Conservation (phyloP, 2,797 vertebrate species). For the Pseudochromis fuscus region DNA sequence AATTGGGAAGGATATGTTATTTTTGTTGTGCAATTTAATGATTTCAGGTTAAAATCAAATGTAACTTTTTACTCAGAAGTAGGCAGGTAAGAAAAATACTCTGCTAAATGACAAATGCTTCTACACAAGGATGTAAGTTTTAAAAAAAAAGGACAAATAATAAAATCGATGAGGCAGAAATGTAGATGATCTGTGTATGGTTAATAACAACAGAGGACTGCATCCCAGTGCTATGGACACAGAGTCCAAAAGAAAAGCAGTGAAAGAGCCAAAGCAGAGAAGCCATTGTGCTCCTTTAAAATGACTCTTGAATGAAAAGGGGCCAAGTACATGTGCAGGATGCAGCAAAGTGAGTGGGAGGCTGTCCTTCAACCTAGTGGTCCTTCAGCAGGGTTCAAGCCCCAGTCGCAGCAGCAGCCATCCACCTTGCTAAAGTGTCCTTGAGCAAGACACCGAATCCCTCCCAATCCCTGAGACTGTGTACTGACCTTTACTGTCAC, state of each 20-base stretch:
- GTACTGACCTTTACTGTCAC: conserved; percentile 19
- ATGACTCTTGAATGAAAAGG: conserved; percentile 38
- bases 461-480: conserved; percentile 14
- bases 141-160: too few species aligned
- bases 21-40: neutral
- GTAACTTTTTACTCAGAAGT: neutral
- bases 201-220: conserved; percentile 11
- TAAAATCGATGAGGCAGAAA: conserved; percentile 3
- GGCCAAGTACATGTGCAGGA: neutral
- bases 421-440: conserved; percentile 27
- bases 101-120: neutral
- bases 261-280: conserved; percentile 29
- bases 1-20: neutral
- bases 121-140: neutral
- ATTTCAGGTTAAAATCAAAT: neutral
- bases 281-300: conserved; percentile 16
- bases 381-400: conserved; percentile 37
- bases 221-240: conserved; percentile 13
- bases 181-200: conserved; percentile 1
- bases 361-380: conserved; percentile 32
- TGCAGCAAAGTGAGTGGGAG: conserved; percentile 17
- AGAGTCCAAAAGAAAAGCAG: conserved; percentile 9
- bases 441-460: conserved; percentile 28
- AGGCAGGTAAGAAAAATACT: neutral
- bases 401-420: conserved; percentile 33